These are phyloP conservation scores for Orgyia antiqua DNA, from an alignment of 2,888 invertebrate species.

Conservation along the genomic window DNA sequence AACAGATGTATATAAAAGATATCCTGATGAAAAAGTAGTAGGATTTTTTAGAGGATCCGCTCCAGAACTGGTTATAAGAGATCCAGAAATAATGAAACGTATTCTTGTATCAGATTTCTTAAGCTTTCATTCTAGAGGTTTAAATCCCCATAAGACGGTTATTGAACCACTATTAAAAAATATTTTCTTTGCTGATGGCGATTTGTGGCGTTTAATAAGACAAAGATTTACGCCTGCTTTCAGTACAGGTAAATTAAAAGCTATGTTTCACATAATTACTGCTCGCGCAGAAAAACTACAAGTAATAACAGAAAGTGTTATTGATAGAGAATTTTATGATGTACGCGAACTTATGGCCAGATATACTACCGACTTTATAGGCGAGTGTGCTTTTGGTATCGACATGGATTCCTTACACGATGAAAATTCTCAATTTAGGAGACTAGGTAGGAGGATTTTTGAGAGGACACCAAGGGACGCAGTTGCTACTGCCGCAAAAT, in stretches of 20 bases:
- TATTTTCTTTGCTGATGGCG: conserved; percentile 62
- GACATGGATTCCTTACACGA: conserved; percentile 53
- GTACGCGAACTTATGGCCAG: conserved; percentile 63
- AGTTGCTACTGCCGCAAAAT: conserved; percentile 40
- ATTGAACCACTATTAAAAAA: conserved; percentile 58
- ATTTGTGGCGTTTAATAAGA: conserved; percentile 57
- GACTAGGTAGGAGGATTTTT: conserved; percentile 58
- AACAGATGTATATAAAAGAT: conserved; percentile 48
- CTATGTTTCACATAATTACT: conserved; percentile 63
- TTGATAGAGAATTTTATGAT: conserved; percentile 45
- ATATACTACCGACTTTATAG: conserved; percentile 66
- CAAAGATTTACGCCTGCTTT: conserved; percentile 62
- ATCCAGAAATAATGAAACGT: conserved; percentile 56
- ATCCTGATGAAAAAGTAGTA: conserved; percentile 57
- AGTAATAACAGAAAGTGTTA: conserved; percentile 43
- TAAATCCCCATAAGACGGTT: conserved; percentile 48
- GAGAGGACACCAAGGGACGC: conserved; percentile 45
- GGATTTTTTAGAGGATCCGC: conserved; percentile 49
- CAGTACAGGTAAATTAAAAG: conserved; percentile 59
- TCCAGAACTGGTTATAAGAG: conserved; percentile 57
- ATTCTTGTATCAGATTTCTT: conserved; percentile 55
- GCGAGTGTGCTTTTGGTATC: conserved; percentile 63
- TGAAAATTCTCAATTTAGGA: conserved; percentile 58
- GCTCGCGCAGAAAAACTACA: conserved; percentile 57
- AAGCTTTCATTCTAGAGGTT: conserved; percentile 51